These are phyloP conservation scores for Strigamia crassipes DNA, from an alignment of 2,888 invertebrate genomes.

Conservation along the genomic window DNA sequence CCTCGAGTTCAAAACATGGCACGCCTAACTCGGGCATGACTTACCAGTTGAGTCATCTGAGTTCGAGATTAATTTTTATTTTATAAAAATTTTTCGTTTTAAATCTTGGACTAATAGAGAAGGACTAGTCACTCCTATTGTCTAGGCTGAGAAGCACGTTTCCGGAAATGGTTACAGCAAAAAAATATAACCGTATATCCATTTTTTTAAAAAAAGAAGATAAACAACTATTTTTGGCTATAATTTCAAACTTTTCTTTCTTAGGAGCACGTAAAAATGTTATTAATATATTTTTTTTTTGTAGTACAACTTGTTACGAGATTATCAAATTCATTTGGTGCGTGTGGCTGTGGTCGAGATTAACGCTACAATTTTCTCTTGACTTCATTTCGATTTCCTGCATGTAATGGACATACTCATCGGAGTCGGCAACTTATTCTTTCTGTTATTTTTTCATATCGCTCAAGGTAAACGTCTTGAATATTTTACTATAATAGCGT, in stretches of 20 bases:
- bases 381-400: constrained; percentile 42
- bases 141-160: no score
- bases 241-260: neutral
- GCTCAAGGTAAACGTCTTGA: neutral
- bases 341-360: constrained; percentile 23
- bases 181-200: no score
- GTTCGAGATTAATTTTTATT: no score
- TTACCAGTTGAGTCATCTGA: no score
- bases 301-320: neutral
- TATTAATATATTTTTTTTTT: neutral
- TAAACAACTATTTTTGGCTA: neutral
- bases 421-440: constrained; percentile 19
- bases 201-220: neutral
- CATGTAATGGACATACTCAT: constrained; percentile 28
- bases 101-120: no score
- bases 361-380: constrained; percentile 35
- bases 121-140: no score
- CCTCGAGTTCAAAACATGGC: no score
- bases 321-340: constrained; percentile 5
- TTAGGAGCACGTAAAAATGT: neutral
- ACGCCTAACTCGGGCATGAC: no score
- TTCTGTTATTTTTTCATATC: constrained; percentile 1
- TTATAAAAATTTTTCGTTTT: no score
- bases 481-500: neutral
- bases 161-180: no score